These are phyloP conservation scores for Sycophaga agraensis DNA, from an alignment of 1,140 invertebrate species.

Conservation along the genomic window DNA sequence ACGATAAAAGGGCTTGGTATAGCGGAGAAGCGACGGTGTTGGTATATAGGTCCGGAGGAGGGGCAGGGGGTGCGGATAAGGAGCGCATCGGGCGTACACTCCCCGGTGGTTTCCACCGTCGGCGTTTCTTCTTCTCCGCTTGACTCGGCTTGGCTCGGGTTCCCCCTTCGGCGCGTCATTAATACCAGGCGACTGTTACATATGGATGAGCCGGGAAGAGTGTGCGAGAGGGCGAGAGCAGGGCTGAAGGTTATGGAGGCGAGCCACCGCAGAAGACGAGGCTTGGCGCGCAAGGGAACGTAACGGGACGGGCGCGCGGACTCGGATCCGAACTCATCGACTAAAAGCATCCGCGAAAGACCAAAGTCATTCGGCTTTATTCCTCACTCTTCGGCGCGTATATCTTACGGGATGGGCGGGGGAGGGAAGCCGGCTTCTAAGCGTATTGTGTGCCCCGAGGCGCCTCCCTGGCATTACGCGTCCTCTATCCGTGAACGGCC, in stretches of 20 bases:
- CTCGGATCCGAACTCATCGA: conserved; percentile 56
- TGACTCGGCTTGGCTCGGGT: conserved; percentile 23
- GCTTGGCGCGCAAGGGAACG: conserved; percentile 50
- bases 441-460: not conserved
- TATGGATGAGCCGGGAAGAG: conserved; percentile 53
- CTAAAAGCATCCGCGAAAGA: conserved; percentile 57
- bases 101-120: conserved; percentile 1
- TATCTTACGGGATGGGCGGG: not conserved
- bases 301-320: conserved; percentile 41
- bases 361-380: conserved; percentile 47
- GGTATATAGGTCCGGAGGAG: conserved; percentile 2
- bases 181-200: conserved; percentile 59
- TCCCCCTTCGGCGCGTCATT: conserved; percentile 46
- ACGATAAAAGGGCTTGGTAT: conserved; percentile 40
- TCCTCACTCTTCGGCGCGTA: conserved; percentile 34
- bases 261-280: too few species aligned
- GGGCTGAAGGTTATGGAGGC: not conserved
- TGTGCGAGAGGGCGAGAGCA: conserved; percentile 1
- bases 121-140: conserved; percentile 26
- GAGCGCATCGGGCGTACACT: conserved; percentile 31
- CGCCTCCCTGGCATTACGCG: too few species aligned
- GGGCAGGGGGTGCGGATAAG: conserved; percentile 32
- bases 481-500: too few species aligned
- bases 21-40: conserved; percentile 39
- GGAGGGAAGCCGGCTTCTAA: not conserved